phyloP scores from a whole-genome alignment of 1,140 invertebrate genomes.

The Drosophila lacertosa region DNA sequence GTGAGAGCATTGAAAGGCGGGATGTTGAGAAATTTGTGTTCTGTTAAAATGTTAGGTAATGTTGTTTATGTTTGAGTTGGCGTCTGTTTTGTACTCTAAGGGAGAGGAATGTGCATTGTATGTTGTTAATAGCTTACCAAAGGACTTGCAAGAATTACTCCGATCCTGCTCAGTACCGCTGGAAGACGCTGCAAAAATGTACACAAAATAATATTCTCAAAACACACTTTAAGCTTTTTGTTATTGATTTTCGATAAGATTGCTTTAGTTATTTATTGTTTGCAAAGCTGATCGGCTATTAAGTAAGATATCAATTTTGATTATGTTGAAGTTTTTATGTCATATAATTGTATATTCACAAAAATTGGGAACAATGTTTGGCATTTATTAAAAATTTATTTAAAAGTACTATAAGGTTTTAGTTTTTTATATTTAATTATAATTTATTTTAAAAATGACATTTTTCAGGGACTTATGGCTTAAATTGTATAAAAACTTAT shows the following conservation, averaged over 20 bases:
- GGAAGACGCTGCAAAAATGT: slow-evolving; percentile 93
- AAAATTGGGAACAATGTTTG: slow-evolving; percentile 84
- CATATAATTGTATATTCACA: slow-evolving; percentile 57
- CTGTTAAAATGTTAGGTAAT: background rate
- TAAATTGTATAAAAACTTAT: no score
- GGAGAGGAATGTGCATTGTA: slow-evolving; percentile 63
- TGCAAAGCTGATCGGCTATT: slow-evolving; percentile 49
- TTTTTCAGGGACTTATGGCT: no score
- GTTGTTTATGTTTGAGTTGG: background rate
- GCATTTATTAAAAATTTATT: slow-evolving; percentile 25
- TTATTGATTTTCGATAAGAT: slow-evolving; percentile 37
- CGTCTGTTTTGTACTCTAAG: background rate
- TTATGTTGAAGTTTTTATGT: slow-evolving; percentile 33
- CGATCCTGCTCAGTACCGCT: slow-evolving; percentile 95
- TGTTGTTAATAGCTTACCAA: slow-evolving; percentile 91
- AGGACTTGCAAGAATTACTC: slow-evolving; percentile 96
- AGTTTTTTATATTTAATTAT: no score
- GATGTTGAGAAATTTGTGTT: slow-evolving; percentile 10
- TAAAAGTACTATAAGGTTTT: slow-evolving; percentile 16
- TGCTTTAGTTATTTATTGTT: slow-evolving; percentile 42
- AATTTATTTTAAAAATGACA: no score
- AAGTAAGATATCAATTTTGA: slow-evolving; percentile 23
- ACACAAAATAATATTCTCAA: slow-evolving; percentile 84
- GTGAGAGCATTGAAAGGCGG: background rate
- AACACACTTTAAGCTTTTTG: slow-evolving; percentile 83